A percentile compares a stretch with the other conserved stretches of the same genome.
These are phyloP conservation scores for Gambelia wislizenii DNA, from an alignment of 2,797 vertebrate species.

Conservation along the genomic window DNA sequence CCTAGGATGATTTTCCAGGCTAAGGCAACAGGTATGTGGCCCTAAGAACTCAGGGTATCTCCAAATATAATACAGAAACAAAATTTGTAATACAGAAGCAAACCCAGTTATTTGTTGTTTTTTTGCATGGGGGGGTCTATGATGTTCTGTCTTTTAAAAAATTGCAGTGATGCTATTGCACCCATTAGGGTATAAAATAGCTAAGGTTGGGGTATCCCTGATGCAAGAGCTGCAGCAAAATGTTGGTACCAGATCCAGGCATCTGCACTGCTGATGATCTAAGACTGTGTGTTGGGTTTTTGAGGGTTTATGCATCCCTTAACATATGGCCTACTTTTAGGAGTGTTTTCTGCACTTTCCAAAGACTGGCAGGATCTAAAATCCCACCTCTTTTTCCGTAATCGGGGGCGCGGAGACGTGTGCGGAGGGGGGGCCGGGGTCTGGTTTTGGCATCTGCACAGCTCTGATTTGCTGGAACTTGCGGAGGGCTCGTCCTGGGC, in stretches of 20 bases:
- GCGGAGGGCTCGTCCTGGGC: constrained; percentile 56
- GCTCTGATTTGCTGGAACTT: constrained; percentile 56
- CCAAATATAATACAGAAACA: not conserved
- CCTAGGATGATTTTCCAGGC: not conserved
- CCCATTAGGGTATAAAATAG: not conserved
- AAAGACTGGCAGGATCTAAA: not conserved
- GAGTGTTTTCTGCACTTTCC: not conserved
- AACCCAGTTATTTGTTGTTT: not conserved
- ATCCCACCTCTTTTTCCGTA: not conserved
- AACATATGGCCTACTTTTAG: not conserved
- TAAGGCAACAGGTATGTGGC: not conserved
- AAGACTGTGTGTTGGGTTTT: not conserved
- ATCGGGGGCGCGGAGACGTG: not conserved
- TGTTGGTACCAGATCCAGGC: not conserved
- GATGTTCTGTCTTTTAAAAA: not conserved
- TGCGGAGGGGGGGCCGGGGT: constrained; percentile 40
- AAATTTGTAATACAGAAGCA: not conserved
- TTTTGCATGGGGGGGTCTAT: too few relatives aligned
- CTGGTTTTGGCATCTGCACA: constrained; percentile 49
- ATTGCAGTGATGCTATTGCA: not conserved
- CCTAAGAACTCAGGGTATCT: not conserved
- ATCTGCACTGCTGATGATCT: not conserved
- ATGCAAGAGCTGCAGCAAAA: not conserved
- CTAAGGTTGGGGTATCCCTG: not conserved
- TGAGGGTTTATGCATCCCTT: not conserved